Evolutionary conservation across 1,140 invertebrate genomes (phyloP).

Genomic region (Zaprionus camerounensis): DNA sequence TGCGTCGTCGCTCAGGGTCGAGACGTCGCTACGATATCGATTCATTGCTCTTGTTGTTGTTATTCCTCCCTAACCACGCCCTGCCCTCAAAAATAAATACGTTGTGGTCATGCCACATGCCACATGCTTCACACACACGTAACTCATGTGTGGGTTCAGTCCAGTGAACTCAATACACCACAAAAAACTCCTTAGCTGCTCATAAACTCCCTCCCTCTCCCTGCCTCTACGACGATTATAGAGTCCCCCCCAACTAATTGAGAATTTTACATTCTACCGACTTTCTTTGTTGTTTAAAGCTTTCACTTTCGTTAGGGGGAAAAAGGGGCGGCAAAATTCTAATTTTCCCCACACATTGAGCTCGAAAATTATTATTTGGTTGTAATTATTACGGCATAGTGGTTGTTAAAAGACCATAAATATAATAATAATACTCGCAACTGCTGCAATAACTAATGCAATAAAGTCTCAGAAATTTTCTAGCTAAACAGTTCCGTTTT

Average conservation of each 20-base stretch:
- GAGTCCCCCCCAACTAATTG: neutral
- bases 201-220: constrained; percentile 23
- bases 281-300: neutral
- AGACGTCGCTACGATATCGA: constrained; percentile 52
- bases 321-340: neutral
- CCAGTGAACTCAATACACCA: constrained; percentile 50
- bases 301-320: constrained; percentile 3
- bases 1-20: constrained; percentile 53
- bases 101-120: constrained; percentile 24
- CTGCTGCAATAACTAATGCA: neutral
- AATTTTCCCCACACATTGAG: neutral
- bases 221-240: too few relatives aligned
- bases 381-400: neutral
- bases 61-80: constrained; percentile 20
- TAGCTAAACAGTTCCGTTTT: too few relatives aligned
- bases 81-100: constrained; percentile 38
- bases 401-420: neutral
- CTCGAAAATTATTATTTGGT: neutral
- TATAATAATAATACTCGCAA: neutral
- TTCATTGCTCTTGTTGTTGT: constrained; percentile 24
- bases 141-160: constrained; percentile 30
- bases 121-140: too few relatives aligned
- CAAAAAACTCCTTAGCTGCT: constrained; percentile 35
- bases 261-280: neutral
- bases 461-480: neutral